These are phyloP conservation scores for Pitangus sulphuratus DNA, from an alignment of 2,797 vertebrate species.

Conservation along the genomic window DNA sequence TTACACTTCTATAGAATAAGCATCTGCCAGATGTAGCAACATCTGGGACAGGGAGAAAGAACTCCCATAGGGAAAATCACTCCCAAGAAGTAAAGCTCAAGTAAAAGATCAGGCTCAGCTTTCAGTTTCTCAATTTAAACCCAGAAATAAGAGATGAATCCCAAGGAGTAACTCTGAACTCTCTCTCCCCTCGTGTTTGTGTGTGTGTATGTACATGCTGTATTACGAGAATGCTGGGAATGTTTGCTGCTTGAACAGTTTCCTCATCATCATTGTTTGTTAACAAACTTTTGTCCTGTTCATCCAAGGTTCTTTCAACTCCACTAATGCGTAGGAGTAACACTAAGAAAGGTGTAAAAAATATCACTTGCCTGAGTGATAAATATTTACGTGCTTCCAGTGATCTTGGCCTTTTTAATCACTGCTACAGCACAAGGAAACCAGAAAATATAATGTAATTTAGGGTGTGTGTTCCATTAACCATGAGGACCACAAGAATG, in stretches of 20 bases:
- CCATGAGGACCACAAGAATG: background rate
- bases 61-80: background rate
- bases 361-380: background rate
- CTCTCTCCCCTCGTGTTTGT: background rate
- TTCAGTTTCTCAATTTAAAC: background rate
- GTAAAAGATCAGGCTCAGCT: background rate
- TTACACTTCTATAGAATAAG: background rate
- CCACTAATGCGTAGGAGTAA: background rate
- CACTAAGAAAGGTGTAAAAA: background rate
- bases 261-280: background rate
- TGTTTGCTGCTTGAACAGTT: background rate
- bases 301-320: background rate
- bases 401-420: background rate
- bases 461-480: background rate
- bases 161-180: background rate
- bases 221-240: background rate
- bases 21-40: background rate
- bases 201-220: accelerated
- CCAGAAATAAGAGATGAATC: background rate
- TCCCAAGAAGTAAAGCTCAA: background rate
- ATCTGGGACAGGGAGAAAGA: background rate
- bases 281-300: background rate
- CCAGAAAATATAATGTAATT: background rate
- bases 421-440: background rate
- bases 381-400: background rate